Percentiles rank a stretch among this genome's conserved stretches.
Conservation (phyloP, 2,797 vertebrate genomes). For the Molossus molossus region DNA sequence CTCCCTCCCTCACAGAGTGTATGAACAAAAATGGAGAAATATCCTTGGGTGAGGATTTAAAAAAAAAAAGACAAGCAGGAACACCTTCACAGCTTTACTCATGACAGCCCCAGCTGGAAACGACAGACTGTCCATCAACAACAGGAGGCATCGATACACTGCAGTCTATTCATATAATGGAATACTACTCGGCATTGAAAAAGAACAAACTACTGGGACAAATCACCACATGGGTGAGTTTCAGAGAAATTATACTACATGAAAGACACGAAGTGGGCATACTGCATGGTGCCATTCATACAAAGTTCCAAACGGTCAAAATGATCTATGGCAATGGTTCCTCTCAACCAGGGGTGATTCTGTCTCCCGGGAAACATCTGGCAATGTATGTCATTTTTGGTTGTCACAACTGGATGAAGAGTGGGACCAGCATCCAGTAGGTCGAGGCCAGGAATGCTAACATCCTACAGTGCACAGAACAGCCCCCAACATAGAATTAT, state of each 20-base stretch:
- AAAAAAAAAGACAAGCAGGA: too few species aligned
- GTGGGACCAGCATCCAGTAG: not conserved
- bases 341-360: not conserved
- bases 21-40: too few species aligned
- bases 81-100: not conserved
- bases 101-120: not conserved
- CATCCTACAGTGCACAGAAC: fast-evolving
- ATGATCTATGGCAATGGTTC: fast-evolving
- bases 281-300: fast-evolving
- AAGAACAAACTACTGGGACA: not conserved
- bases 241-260: not conserved
- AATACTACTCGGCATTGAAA: fast-evolving
- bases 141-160: fast-evolving
- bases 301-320: not conserved
- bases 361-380: not conserved
- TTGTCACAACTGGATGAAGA: not conserved
- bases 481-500: not conserved
- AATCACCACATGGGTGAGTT: too few species aligned
- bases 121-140: not conserved
- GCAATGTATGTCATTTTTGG: not conserved
- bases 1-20: too few species aligned
- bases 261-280: fast-evolving
- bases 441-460: not conserved
- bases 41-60: too few species aligned
- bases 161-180: fast-evolving